A percentile compares a stretch with the other conserved stretches of the same genome.
Evolutionary conservation across 2,888 invertebrate species (phyloP).

Genomic region (Orthosia gracilis): DNA sequence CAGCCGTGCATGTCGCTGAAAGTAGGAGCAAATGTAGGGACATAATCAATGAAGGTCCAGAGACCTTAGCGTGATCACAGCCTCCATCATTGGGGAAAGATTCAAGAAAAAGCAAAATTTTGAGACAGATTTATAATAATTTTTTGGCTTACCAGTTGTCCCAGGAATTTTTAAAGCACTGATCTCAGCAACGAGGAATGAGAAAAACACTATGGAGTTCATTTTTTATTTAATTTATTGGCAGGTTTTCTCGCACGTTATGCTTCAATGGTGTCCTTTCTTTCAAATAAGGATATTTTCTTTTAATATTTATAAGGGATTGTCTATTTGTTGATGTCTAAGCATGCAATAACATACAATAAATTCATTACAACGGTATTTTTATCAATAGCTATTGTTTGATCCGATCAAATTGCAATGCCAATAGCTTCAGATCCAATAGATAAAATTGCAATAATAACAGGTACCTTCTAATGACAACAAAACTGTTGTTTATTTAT

Average conservation of each 20-base stretch:
- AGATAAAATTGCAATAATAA: neutral
- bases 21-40: neutral
- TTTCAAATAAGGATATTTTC: neutral
- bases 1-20: neutral
- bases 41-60: neutral
- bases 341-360: slow-evolving; percentile 1
- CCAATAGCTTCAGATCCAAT: neutral
- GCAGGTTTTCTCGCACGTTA: neutral
- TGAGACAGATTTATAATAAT: neutral
- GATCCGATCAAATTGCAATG: neutral
- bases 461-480: too few relatives aligned
- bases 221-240: neutral
- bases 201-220: neutral
- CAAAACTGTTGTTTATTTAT: too few relatives aligned
- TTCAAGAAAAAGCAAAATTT: neutral
- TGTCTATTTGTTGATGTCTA: neutral
- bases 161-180: neutral
- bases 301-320: neutral
- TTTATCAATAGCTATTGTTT: slow-evolving; percentile 5
- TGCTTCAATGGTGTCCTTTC: neutral
- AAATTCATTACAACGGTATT: neutral
- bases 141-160: neutral
- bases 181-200: neutral
- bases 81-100: neutral
- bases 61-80: neutral